These are phyloP conservation scores for Drosophila persimilis DNA, from an alignment of 1,140 invertebrate genomes.

Conservation along the genomic window DNA sequence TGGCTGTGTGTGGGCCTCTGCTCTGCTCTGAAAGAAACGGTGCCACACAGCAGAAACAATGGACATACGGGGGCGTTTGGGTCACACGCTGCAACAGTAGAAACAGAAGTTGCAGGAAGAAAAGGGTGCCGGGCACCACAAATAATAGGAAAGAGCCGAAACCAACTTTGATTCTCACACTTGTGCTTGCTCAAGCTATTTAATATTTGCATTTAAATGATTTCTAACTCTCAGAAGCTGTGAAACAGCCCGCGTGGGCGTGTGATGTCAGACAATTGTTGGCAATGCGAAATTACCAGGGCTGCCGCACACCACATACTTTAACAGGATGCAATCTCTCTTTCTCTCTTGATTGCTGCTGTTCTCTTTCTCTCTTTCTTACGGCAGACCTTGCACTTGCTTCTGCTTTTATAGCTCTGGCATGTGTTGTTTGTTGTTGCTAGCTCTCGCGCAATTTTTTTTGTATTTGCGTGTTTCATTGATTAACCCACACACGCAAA, in stretches of 20 bases:
- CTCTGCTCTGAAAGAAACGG: conserved; percentile 39
- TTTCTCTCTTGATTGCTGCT: conserved; percentile 16
- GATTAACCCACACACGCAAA: conserved; percentile 44
- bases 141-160: conserved; percentile 21
- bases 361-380: conserved; percentile 19
- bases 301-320: conserved; percentile 29
- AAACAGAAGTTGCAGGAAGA: conserved; percentile 4
- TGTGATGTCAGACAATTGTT: conserved; percentile 25
- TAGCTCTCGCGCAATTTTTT: conserved; percentile 35
- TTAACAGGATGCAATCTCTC: conserved; percentile 36
- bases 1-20: conserved; percentile 32
- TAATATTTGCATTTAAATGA: conserved; percentile 57
- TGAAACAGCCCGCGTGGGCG: conserved; percentile 31
- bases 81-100: conserved; percentile 60
- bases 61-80: conserved; percentile 69
- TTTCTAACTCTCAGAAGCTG: conserved; percentile 8
- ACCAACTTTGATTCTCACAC: conserved; percentile 30
- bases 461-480: conserved; percentile 55
- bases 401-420: conserved; percentile 2
- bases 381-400: conserved; percentile 72
- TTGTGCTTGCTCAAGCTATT: conserved; percentile 33
- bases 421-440: conserved; percentile 27
- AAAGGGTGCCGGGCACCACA: conserved; percentile 53
- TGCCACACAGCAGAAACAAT: conserved; percentile 38
- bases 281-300: conserved; percentile 30